A percentile compares a stretch with the other conserved stretches of the same genome.
Conservation (phyloP, 37 sponge, comb jelly and placozoan species). For the Hormiphora californensis region DNA sequence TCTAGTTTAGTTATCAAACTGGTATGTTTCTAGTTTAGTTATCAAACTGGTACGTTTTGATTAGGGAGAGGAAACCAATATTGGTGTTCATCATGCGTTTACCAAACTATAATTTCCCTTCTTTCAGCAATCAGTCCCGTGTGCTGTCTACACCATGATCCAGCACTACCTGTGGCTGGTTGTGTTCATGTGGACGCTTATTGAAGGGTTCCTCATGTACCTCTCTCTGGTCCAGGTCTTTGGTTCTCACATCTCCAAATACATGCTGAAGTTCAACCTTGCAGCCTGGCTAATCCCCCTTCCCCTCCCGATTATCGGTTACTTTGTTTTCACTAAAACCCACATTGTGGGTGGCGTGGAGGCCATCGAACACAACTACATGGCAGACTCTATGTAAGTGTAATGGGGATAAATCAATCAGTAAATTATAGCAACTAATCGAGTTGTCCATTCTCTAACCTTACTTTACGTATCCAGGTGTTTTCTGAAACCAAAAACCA, state of each 20-base stretch:
- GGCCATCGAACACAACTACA: background rate
- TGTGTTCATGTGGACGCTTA: constrained; percentile 20
- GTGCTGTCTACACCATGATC: constrained; percentile 33
- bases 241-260: constrained; percentile 53
- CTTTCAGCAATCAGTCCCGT: background rate
- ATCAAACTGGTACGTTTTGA: background rate
- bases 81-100: background rate
- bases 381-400: constrained; percentile 37
- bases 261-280: constrained; percentile 49
- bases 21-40: background rate
- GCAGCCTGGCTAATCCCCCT: background rate
- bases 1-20: background rate
- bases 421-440: too few relatives aligned
- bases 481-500: background rate
- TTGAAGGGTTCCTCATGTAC: constrained; percentile 50
- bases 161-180: constrained; percentile 54
- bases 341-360: background rate
- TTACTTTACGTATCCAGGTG: constrained; percentile 16
- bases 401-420: too few relatives aligned
- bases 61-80: background rate
- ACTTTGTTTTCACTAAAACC: background rate
- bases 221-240: constrained; percentile 32
- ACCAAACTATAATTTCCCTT: too few relatives aligned
- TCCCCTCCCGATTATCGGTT: background rate
- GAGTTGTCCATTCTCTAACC: too few relatives aligned